Conservation (phyloP, 2,797 vertebrate genomes). For the Dromococcyx pavoninus region DNA sequence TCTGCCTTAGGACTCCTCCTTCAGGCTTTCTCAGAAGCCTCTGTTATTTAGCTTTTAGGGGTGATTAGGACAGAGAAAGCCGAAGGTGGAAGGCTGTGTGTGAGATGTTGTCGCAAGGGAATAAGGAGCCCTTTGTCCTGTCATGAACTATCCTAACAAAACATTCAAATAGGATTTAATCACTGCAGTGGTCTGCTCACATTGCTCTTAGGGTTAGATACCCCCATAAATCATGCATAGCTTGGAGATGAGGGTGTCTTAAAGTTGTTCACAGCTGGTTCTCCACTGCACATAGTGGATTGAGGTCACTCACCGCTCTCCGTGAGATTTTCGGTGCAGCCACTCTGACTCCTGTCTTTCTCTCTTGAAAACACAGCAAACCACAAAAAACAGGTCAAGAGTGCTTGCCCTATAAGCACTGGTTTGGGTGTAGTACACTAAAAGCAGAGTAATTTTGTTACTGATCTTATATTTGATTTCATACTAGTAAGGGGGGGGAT, state of each 20-base stretch:
- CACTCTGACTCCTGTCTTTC: background rate
- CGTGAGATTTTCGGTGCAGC: background rate
- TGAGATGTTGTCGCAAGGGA: conserved; percentile 20
- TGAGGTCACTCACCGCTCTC: conserved; percentile 30
- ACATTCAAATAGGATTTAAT: conserved; percentile 67
- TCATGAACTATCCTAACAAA: conserved; percentile 64
- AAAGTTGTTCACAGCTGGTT: conserved; percentile 50
- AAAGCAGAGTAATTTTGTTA: conserved; percentile 38
- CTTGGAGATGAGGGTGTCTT: conserved; percentile 24
- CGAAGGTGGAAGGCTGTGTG: background rate
- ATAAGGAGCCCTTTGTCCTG: conserved; percentile 65
- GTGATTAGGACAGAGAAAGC: conserved; percentile 53
- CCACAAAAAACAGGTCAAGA: conserved; percentile 17
- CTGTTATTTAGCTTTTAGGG: conserved; percentile 55
- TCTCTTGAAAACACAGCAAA: conserved; percentile 34
- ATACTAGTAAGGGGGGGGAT: background rate
- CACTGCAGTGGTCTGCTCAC: conserved; percentile 40
- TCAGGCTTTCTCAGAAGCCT: conserved; percentile 38
- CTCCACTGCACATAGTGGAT: background rate
- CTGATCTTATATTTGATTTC: background rate
- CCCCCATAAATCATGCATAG: conserved; percentile 66
- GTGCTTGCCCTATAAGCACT: background rate
- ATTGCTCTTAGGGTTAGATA: conserved; percentile 57
- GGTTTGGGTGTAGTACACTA: background rate
- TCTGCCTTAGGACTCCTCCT: conserved; percentile 46